Percentiles rank a stretch among this genome's conserved stretches.
phyloP scores from a whole-genome alignment of 2,113 vertebrate species.

The Columba janthina region DNA sequence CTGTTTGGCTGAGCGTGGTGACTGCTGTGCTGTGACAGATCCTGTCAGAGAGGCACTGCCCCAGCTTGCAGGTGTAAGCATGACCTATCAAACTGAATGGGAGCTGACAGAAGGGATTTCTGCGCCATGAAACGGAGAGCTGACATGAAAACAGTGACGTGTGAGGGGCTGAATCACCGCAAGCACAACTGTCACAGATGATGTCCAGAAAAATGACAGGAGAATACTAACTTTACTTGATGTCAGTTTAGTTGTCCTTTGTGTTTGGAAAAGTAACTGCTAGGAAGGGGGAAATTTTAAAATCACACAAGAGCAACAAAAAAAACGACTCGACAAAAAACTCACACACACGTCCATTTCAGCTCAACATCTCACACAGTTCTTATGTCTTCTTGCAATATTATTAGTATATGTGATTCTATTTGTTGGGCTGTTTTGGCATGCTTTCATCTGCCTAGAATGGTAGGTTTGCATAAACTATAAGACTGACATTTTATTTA shows the following conservation, averaged over 20 bases:
- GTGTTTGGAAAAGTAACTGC: slow-evolving; percentile 42
- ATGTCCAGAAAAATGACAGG: slow-evolving; percentile 72
- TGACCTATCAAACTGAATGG: slow-evolving; percentile 75
- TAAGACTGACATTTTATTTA: not conserved
- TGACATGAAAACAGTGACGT: slow-evolving; percentile 73
- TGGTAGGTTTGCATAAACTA: not conserved
- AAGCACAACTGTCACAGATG: slow-evolving; percentile 69
- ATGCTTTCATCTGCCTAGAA: not conserved
- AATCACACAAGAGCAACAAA: not conserved
- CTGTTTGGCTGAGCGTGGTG: slow-evolving; percentile 58
- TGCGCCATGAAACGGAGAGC: slow-evolving; percentile 53
- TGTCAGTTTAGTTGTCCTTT: slow-evolving; percentile 71
- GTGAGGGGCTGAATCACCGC: slow-evolving; percentile 60
- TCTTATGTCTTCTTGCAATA: not conserved
- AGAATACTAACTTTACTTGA: slow-evolving; percentile 65
- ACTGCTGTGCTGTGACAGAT: slow-evolving; percentile 70
- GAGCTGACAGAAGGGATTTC: slow-evolving; percentile 77
- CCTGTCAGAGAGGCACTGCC: slow-evolving; percentile 63
- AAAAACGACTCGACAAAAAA: fast-evolving
- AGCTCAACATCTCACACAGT: not conserved
- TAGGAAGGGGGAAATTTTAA: not conserved
- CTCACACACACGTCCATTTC: not conserved
- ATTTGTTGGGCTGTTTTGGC: not conserved
- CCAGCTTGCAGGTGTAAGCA: slow-evolving; percentile 69
- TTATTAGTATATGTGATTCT: not conserved